phyloP scores from a whole-genome alignment of 1,140 invertebrate genomes.

The Agraylea sexmaculata region DNA sequence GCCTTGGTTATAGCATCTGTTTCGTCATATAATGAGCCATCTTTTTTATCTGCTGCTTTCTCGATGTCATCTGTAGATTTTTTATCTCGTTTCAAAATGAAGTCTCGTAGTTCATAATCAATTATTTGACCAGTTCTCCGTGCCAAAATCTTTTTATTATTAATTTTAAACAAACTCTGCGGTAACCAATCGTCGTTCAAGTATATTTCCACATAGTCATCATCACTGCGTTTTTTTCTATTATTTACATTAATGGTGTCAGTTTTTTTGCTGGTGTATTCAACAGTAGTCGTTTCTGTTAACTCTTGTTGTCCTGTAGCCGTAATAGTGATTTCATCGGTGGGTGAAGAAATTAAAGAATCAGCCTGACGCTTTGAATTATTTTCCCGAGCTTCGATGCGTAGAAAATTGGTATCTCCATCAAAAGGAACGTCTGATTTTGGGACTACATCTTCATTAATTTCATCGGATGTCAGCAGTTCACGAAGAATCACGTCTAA shows the following conservation, averaged over 20 bases:
- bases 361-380: background rate
- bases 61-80: background rate
- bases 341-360: too few species aligned
- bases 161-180: background rate
- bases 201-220: too few species aligned
- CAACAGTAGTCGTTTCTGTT: too few species aligned
- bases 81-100: background rate
- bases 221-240: too few species aligned
- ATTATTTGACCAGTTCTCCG: background rate
- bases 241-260: too few species aligned
- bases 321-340: too few species aligned
- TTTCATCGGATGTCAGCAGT: constrained; percentile 41
- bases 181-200: constrained; percentile 15
- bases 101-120: background rate
- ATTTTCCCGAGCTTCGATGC: constrained; percentile 4
- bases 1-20: constrained; percentile 57
- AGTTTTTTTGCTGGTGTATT: too few species aligned
- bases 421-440: constrained; percentile 1
- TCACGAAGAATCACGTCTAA: constrained; percentile 56
- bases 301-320: too few species aligned
- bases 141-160: background rate
- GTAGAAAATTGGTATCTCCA: constrained; percentile 11
- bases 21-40: constrained; percentile 22
- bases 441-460: background rate
- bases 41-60: constrained; percentile 20